Conservation (phyloP, 1,140 invertebrate species). For the Macrosteles quadrilineatus region DNA sequence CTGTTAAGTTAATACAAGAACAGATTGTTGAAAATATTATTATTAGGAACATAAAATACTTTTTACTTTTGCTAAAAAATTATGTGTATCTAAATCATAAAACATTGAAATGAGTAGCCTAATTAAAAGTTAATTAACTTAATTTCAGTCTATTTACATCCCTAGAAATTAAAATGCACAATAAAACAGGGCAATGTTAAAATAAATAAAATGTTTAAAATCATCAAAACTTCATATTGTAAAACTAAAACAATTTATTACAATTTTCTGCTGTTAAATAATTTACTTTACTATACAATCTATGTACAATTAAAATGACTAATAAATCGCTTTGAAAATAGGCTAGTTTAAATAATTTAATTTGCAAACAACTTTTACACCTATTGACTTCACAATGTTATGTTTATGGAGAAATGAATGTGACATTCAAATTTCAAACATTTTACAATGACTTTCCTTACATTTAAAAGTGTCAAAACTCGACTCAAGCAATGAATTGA, state of each 20-base stretch:
- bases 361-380: background rate
- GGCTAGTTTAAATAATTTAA: background rate
- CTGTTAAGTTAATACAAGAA: too few species aligned
- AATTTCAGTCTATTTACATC: too few species aligned
- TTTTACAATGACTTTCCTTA: slow-evolving; percentile 1
- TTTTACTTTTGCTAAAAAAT: background rate
- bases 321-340: background rate
- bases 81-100: background rate
- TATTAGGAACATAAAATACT: too few species aligned
- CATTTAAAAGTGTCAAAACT: slow-evolving; percentile 17
- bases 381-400: slow-evolving; percentile 24
- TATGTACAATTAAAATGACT: background rate
- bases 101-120: background rate
- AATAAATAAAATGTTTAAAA: too few species aligned
- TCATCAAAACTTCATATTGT: too few species aligned
- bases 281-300: background rate
- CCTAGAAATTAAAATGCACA: too few species aligned
- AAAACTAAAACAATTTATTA: background rate
- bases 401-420: background rate
- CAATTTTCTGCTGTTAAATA: background rate
- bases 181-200: too few species aligned
- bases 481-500: slow-evolving; percentile 18
- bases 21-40: too few species aligned
- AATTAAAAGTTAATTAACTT: too few species aligned
- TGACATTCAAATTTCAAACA: slow-evolving; percentile 6